Percentiles rank a stretch among this genome's conserved stretches.
phyloP scores from a whole-genome alignment of 2,797 vertebrate species.

The Lepilemur ruficaudatus region DNA sequence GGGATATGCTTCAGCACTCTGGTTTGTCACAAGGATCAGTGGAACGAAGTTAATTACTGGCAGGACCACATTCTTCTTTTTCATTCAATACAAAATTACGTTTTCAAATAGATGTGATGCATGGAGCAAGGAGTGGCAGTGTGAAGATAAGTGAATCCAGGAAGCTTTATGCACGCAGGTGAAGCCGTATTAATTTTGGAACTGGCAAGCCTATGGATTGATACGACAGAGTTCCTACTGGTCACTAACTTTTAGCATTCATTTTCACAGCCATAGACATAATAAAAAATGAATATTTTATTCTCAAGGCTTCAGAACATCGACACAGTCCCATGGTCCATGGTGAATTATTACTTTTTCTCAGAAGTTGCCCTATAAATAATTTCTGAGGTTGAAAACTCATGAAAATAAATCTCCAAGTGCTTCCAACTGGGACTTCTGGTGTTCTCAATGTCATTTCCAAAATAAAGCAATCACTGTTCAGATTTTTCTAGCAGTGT shows the following conservation, averaged over 20 bases:
- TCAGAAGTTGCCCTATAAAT: slow-evolving; percentile 76
- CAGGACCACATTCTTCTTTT: neutral
- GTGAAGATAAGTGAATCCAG: neutral
- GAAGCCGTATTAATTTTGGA: neutral
- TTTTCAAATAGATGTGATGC: neutral
- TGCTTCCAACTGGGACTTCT: slow-evolving; percentile 40
- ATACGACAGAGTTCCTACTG: slow-evolving; percentile 70
- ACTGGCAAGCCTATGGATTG: slow-evolving; percentile 73
- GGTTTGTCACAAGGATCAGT: neutral
- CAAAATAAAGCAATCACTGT: slow-evolving; percentile 51
- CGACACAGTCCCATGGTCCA: slow-evolving; percentile 53
- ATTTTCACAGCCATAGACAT: slow-evolving; percentile 65
- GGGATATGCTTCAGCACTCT: neutral
- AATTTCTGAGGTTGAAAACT: slow-evolving; percentile 56
- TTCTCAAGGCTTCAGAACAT: slow-evolving; percentile 66
- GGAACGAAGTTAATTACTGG: neutral
- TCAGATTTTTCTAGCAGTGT: neutral
- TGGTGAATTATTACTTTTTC: slow-evolving; percentile 80
- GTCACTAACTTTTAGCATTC: slow-evolving; percentile 74
- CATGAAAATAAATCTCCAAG: slow-evolving; percentile 76
- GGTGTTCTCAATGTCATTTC: slow-evolving; percentile 23
- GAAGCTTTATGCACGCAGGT: neutral
- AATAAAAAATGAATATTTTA: slow-evolving; percentile 69
- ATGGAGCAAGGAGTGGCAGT: neutral
- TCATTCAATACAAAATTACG: neutral